Percentiles rank a stretch among this genome's conserved stretches.
Evolutionary conservation across 2,113 vertebrate genomes (phyloP).

Genomic region (Epinephelus fuscoguttatus): DNA sequence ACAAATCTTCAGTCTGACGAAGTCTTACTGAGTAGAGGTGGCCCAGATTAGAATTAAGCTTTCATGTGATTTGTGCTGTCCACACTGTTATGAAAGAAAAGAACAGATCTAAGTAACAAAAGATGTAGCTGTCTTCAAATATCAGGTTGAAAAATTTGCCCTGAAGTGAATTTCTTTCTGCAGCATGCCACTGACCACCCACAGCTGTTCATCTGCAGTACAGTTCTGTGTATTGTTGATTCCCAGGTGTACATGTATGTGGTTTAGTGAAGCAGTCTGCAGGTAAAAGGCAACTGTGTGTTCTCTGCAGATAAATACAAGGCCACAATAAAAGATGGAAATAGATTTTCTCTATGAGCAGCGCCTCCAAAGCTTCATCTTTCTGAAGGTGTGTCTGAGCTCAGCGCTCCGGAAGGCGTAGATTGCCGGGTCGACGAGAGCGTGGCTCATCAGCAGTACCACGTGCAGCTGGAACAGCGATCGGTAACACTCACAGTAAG

Average conservation of each 20-base stretch:
- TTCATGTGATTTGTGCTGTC: too few species aligned
- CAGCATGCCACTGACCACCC: too few species aligned
- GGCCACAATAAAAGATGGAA: neutral
- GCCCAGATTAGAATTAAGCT: too few species aligned
- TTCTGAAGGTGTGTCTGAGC: conserved; percentile 89
- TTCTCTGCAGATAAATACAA: neutral
- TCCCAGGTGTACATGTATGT: neutral
- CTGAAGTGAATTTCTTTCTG: neutral
- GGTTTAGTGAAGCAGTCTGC: neutral
- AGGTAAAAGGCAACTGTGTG: neutral
- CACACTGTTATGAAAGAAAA: too few species aligned
- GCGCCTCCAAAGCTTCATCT: conserved; percentile 86
- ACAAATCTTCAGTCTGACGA: too few species aligned
- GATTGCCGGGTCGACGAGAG: conserved; percentile 93
- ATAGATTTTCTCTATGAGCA: conserved; percentile 11
- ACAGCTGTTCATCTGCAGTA: neutral
- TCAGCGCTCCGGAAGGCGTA: conserved; percentile 94
- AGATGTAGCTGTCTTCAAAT: neutral
- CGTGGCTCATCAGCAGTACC: conserved; percentile 92
- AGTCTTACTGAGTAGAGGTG: too few species aligned
- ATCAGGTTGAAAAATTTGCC: neutral
- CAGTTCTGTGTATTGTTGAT: neutral
- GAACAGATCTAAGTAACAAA: too few species aligned
- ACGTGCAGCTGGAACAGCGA: conserved; percentile 93
- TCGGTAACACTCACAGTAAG: conserved; percentile 95